A percentile compares a stretch with the other conserved stretches of the same genome.
Conservation (phyloP, 2,888 invertebrate species). For the Caradrina kadenii region DNA sequence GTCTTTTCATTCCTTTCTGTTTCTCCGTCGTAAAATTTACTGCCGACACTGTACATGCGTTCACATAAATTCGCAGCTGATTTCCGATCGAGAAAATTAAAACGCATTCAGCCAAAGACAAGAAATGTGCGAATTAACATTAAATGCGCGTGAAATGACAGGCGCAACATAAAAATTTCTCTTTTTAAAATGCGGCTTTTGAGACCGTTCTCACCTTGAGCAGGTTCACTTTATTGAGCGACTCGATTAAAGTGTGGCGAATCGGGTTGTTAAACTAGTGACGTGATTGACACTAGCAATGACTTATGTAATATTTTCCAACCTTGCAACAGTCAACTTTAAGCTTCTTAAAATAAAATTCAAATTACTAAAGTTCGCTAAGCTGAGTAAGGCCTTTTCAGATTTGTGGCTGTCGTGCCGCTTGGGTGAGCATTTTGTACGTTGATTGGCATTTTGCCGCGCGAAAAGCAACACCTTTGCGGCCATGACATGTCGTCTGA, state of each 20-base stretch:
- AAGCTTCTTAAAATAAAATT: constrained; percentile 65
- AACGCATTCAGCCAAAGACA: constrained; percentile 77
- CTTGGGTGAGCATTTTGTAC: constrained; percentile 84
- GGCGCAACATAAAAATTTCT: constrained; percentile 85
- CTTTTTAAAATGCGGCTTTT: constrained; percentile 80
- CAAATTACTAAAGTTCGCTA: constrained; percentile 50
- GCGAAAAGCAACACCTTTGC: constrained; percentile 88
- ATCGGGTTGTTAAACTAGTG: constrained; percentile 85
- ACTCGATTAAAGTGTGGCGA: constrained; percentile 87
- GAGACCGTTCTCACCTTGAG: constrained; percentile 84
- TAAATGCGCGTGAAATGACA: constrained; percentile 89
- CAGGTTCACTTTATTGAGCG: constrained; percentile 81
- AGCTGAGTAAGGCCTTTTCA: constrained; percentile 63
- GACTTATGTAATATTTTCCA: constrained; percentile 55
- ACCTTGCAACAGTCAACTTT: constrained; percentile 64
- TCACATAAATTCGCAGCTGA: constrained; percentile 76
- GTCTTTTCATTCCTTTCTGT: constrained; percentile 73
- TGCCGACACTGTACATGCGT: constrained; percentile 77
- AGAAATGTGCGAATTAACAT: constrained; percentile 84
- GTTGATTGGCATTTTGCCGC: constrained; percentile 88
- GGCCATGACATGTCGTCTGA: constrained; percentile 86
- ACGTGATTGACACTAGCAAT: constrained; percentile 59
- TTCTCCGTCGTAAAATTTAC: constrained; percentile 76
- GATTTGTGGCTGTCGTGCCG: constrained; percentile 65
- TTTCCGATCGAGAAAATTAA: constrained; percentile 79